A percentile compares a stretch with the other conserved stretches of the same genome.
These are phyloP conservation scores for Pollenia labialis DNA, from an alignment of 2,888 invertebrate species.

Conservation along the genomic window DNA sequence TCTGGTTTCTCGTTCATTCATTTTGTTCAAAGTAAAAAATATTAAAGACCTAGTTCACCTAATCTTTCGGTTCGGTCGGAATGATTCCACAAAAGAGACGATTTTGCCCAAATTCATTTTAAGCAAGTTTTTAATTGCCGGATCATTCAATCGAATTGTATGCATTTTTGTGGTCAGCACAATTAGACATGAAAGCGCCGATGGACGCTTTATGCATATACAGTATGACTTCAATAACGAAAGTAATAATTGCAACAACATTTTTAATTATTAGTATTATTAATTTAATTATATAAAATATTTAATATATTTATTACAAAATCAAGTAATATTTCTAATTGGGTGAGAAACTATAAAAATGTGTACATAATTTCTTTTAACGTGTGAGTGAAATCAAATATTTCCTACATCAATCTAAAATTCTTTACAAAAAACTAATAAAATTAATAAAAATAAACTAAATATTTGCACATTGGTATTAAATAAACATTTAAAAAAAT, in stretches of 20 bases:
- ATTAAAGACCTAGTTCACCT: too few species aligned
- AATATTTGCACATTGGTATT: slow-evolving; percentile 33
- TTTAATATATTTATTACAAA: not conserved
- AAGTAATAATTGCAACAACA: slow-evolving; percentile 11
- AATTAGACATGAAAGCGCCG: too few species aligned
- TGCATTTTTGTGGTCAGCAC: too few species aligned
- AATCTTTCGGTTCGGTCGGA: too few species aligned
- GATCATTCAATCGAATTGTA: too few species aligned
- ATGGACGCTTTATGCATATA: too few species aligned
- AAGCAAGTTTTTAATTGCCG: too few species aligned
- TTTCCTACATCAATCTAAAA: not conserved
- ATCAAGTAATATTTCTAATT: not conserved
- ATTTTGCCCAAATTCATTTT: too few species aligned
- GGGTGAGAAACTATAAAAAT: not conserved
- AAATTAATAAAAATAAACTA: slow-evolving; percentile 14
- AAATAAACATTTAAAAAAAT: slow-evolving; percentile 16
- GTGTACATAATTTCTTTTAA: not conserved
- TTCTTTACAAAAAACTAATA: not conserved
- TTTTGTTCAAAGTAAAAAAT: too few species aligned
- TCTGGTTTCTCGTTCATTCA: too few species aligned
- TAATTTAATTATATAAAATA: too few species aligned
- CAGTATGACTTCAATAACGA: not conserved
- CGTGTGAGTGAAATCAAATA: not conserved
- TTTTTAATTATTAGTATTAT: not conserved
- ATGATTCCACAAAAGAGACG: too few species aligned